Evolutionary conservation across 1,140 invertebrate species (phyloP), one percentile per base, ranked within the genome.

Genomic region (Drosophila sucinea): DNA sequence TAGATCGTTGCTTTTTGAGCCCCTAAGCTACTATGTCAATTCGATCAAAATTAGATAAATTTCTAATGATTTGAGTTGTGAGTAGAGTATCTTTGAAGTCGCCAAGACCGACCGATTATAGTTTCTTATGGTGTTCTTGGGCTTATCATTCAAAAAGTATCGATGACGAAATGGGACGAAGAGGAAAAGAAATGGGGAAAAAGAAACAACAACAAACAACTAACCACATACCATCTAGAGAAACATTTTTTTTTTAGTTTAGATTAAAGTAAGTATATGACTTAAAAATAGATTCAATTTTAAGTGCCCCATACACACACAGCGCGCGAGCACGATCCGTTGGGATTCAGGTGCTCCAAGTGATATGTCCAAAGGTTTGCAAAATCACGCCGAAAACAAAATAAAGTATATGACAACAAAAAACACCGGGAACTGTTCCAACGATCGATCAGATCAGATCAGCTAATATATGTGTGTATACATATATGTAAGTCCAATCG

Each of bases 151-250:
- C 29, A 29, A 27, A 6, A 30, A 38, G 47, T 67, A 63, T 70
- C 63, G 73, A 87, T 87, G 83, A 87, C 83, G 84, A 87, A 87
- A 17, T 17, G 17, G 17, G 17, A 87, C 74, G 54, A 67, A 77
- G 66, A 73, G 41, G 65, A 60, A 70, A 70, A 27, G 47, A 62
- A 32, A 25, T 30, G 1, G 3, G 51, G 8, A 51, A 23, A 44
- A 27, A 1, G 5, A 65, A 67, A 23, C 30, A 40, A n/a, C 5
- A 4, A 27, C 23, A 51, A 8, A 25, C 23, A 54, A 51, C 44
- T 51, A 33, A 33, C 32, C 32, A 33, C 32, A 33, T 33, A 33
- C 32, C 32, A 17, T 33, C 40, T 66, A 41, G 41, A 63, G 75
- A 76, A 55, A 69, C 54, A 77, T 44, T 32, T 67, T 70, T 61